Percentiles rank a stretch among this genome's conserved stretches.
Evolutionary conservation across 2,888 invertebrate species (phyloP).

Genomic region (Drosophila subquinaria): DNA sequence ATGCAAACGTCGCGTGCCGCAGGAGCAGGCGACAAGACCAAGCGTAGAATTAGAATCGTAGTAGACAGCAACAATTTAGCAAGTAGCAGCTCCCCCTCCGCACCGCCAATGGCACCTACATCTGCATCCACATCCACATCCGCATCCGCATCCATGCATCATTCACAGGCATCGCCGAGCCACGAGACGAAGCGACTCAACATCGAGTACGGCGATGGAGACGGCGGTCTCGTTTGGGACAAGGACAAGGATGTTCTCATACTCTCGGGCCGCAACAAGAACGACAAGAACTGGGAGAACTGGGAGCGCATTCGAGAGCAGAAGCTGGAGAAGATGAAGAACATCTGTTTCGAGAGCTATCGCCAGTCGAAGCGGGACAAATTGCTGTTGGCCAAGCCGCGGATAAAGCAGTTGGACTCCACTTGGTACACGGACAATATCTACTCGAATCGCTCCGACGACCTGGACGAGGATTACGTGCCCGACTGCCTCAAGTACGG

Average conservation of each 20-base stretch:
- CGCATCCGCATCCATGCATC: slow-evolving; percentile 12
- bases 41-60: slow-evolving; percentile 85
- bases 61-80: slow-evolving; percentile 81
- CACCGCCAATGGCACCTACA: slow-evolving; percentile 12
- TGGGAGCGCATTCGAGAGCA: slow-evolving; percentile 86
- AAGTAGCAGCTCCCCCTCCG: slow-evolving; percentile 54
- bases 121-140: slow-evolving; percentile 12
- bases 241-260: slow-evolving; percentile 70
- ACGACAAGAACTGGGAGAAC: slow-evolving; percentile 86
- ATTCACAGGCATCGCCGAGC: slow-evolving; percentile 43
- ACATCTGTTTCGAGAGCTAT: slow-evolving; percentile 85
- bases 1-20: slow-evolving; percentile 76
- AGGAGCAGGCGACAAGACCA: slow-evolving; percentile 82
- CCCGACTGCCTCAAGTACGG: slow-evolving; percentile 84
- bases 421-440: slow-evolving; percentile 86
- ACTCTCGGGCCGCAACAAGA: slow-evolving; percentile 79
- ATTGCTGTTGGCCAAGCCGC: slow-evolving; percentile 82
- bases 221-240: slow-evolving; percentile 62
- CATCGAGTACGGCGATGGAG: slow-evolving; percentile 68
- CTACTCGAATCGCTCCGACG: slow-evolving; percentile 85
- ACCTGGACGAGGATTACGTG: slow-evolving; percentile 84
- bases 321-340: slow-evolving; percentile 85
- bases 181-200: slow-evolving; percentile 77
- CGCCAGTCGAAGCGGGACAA: slow-evolving; percentile 85
- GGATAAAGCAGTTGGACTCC: slow-evolving; percentile 84